Evolutionary conservation across 92 coral and sea anemone species (phyloP).

Genomic region (Zoanthus solanderi): DNA sequence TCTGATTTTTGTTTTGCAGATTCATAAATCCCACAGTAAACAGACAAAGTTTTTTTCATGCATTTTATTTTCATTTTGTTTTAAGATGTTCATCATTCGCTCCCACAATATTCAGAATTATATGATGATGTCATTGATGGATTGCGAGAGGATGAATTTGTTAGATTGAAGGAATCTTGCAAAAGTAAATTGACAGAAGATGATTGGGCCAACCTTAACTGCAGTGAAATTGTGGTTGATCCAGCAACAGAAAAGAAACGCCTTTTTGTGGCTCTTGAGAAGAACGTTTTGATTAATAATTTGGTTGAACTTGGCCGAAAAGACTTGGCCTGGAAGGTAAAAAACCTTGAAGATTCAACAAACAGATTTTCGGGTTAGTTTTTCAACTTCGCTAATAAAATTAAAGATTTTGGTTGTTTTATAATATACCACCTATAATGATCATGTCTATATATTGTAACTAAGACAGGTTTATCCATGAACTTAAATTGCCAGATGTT

Average conservation of each 20-base stretch:
- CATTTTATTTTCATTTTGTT: not conserved
- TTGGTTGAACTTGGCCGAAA: conserved; percentile 19
- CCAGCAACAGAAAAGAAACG: not conserved
- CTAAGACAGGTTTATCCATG: too few relatives aligned
- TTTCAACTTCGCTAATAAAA: too few relatives aligned
- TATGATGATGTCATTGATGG: conserved; percentile 12
- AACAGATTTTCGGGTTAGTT: conserved; percentile 10
- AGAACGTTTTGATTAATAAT: conserved; percentile 12
- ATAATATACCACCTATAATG: too few relatives aligned
- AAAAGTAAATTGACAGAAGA: not conserved
- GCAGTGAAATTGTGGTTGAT: not conserved
- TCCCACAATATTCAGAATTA: conserved; percentile 20
- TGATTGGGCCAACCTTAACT: conserved; percentile 23
- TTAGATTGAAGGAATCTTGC: conserved; percentile 3
- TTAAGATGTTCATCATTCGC: conserved; percentile 6
- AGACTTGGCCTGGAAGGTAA: conserved; percentile 1
- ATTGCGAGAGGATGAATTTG: conserved; percentile 8
- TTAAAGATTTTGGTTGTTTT: too few relatives aligned
- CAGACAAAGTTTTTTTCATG: not conserved
- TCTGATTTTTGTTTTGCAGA: not conserved
- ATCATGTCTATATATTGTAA: too few relatives aligned
- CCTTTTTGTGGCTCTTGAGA: conserved; percentile 20
- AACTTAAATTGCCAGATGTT: too few relatives aligned
- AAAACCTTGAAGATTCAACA: not conserved
- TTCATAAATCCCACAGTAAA: not conserved